Conservation (phyloP, 2,797 vertebrate species). For the Calcarius lapponicus region DNA sequence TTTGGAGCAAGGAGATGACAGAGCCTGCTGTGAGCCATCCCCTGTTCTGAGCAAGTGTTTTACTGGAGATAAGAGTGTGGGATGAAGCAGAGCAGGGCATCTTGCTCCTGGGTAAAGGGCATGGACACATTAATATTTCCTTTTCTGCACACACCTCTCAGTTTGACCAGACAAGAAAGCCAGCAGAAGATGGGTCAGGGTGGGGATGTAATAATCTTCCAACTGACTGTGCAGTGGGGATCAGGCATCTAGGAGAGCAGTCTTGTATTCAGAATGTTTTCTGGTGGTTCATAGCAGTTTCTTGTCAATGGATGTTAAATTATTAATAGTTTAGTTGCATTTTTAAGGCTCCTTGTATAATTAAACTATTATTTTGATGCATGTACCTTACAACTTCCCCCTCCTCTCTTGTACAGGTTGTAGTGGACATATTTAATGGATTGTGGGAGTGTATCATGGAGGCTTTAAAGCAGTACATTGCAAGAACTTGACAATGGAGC, state of each 20-base stretch:
- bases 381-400: not conserved
- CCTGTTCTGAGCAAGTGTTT: not conserved
- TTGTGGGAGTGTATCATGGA: not conserved
- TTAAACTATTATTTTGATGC: not conserved
- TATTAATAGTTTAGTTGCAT: not conserved
- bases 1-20: not conserved
- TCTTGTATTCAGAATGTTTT: not conserved
- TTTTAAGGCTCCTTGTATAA: not conserved
- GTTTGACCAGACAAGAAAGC: not conserved
- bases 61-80: not conserved
- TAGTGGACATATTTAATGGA: constrained; percentile 16
- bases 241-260: not conserved
- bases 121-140: not conserved
- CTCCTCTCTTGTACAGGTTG: constrained; percentile 19
- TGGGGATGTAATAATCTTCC: not conserved
- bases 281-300: not conserved
- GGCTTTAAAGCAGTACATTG: not conserved
- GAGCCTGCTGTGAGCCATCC: not conserved
- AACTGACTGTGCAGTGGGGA: not conserved
- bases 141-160: not conserved
- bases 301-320: not conserved
- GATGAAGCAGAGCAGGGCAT: constrained; percentile 16
- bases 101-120: constrained; percentile 19
- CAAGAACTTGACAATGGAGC: not conserved
- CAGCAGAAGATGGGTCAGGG: fast-evolving